These are phyloP conservation scores for Dendropsophus ebraccatus DNA, from an alignment of 2,113 vertebrate species.

Conservation along the genomic window DNA sequence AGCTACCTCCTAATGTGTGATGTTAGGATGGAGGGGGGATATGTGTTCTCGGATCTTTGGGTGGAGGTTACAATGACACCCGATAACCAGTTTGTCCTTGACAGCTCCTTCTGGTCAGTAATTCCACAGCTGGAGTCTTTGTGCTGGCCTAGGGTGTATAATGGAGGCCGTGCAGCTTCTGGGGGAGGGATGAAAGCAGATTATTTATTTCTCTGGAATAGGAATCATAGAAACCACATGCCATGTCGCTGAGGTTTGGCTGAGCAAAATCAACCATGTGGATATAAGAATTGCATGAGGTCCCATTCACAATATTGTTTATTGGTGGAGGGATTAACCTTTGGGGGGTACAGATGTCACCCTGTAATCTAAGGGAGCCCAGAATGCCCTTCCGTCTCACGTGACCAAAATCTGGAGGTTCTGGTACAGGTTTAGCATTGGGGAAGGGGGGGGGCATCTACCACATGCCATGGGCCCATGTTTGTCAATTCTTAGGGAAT, in stretches of 20 bases:
- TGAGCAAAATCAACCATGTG: not conserved
- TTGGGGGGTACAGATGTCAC: no score
- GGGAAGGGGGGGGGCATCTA: no score
- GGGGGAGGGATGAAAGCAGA: not conserved
- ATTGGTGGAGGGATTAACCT: no score
- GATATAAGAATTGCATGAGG: no score
- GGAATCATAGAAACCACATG: not conserved
- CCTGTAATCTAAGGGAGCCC: no score
- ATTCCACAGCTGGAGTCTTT: not conserved
- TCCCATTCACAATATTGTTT: no score
- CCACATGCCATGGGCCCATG: no score
- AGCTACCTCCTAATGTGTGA: not conserved
- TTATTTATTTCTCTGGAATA: not conserved
- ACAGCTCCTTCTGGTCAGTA: constrained; percentile 26
- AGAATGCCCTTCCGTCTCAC: no score
- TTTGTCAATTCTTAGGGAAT: no score
- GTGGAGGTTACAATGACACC: not conserved
- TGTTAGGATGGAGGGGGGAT: not conserved
- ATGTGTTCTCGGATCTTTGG: not conserved
- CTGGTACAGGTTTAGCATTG: no score
- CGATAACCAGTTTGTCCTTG: constrained; percentile 40
- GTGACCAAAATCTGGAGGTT: no score
- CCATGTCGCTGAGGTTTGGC: not conserved
- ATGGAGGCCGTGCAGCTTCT: not conserved
- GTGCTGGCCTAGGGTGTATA: not conserved